phyloP scores from a whole-genome alignment of 2,113 vertebrate species.

The Heptranchias perlo region DNA sequence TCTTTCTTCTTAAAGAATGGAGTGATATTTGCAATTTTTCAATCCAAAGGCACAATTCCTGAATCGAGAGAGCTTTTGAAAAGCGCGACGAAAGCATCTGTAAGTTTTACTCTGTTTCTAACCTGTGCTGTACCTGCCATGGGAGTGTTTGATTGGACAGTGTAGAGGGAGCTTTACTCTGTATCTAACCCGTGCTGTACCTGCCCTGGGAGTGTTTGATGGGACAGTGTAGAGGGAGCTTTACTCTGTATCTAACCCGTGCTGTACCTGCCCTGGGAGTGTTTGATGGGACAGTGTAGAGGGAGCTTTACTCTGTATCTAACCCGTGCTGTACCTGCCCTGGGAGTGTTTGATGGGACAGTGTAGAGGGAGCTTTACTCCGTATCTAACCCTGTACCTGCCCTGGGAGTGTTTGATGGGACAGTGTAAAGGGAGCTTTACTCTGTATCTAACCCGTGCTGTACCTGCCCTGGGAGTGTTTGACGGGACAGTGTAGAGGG shows the following conservation, averaged over 20 bases:
- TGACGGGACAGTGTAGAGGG: neutral
- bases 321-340: neutral
- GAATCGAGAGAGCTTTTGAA: neutral
- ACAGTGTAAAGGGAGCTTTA: neutral
- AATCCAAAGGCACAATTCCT: neutral
- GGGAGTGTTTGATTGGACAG: neutral
- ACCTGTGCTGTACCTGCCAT: neutral
- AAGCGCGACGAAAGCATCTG: neutral
- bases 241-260: neutral
- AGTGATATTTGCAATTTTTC: neutral
- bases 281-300: neutral
- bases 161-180: neutral
- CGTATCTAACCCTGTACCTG: neutral
- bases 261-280: neutral
- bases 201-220: neutral
- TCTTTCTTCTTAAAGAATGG: neutral
- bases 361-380: neutral
- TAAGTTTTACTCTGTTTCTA: neutral
- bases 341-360: neutral
- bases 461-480: neutral
- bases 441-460: neutral
- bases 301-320: neutral
- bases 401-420: neutral
- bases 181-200: neutral
- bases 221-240: neutral